Evolutionary conservation across 1,140 invertebrate species (phyloP).

Genomic region (Eubasilissa regina): DNA sequence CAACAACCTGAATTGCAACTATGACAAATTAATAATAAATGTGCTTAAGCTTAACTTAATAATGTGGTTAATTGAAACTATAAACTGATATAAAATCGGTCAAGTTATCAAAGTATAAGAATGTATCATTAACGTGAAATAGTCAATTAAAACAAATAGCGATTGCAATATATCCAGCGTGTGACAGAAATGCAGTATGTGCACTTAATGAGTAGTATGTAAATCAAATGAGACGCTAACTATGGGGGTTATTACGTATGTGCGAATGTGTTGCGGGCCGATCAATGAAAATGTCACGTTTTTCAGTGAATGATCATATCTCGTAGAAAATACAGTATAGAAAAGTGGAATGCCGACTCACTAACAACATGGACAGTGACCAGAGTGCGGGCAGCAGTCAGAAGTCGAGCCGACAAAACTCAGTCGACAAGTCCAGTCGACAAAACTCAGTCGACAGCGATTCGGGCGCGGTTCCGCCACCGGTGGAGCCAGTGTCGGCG

Average conservation of each 20-base stretch:
- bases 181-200: conserved; percentile 4
- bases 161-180: neutral
- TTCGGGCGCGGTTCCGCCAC: conserved; percentile 47
- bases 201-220: conserved; percentile 3
- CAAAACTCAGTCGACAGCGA: conserved; percentile 60
- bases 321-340: neutral
- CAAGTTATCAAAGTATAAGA: neutral
- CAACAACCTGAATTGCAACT: too few species aligned
- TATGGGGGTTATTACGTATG: conserved; percentile 25
- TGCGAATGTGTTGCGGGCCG: conserved; percentile 10
- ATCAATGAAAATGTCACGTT: conserved; percentile 16
- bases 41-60: too few species aligned
- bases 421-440: conserved; percentile 63
- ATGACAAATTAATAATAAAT: too few species aligned
- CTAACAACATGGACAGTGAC: conserved; percentile 51
- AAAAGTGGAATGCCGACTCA: neutral
- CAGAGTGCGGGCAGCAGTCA: conserved; percentile 63
- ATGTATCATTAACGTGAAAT: conserved; percentile 2
- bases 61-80: too few species aligned
- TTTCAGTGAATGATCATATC: neutral
- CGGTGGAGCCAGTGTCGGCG: conserved; percentile 47
- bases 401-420: conserved; percentile 68
- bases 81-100: too few species aligned
- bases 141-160: neutral
- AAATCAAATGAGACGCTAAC: neutral